phyloP scores from a whole-genome alignment of 30 jellyfish, hydroid and myxozoan genomes.

The Mastigias papua region DNA sequence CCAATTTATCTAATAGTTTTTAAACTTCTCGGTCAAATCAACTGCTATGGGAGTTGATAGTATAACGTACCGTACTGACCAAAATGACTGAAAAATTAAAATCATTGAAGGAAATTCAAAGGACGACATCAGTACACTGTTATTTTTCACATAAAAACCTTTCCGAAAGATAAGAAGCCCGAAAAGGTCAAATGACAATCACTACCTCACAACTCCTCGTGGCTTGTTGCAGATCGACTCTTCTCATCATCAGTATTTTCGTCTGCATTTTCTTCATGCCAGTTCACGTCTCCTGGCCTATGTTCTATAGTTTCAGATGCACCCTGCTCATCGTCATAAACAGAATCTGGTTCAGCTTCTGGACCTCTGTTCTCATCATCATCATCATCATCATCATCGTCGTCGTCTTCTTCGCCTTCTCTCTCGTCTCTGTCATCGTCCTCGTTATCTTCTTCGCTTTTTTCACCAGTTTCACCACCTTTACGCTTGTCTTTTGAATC shows the following conservation, averaged over 20 bases:
- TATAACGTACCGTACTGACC: no score
- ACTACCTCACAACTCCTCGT: neutral
- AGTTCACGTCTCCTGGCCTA: neutral
- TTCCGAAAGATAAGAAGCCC: no score
- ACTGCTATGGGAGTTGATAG: no score
- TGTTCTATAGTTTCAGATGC: constrained; percentile 12
- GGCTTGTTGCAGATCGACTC: neutral
- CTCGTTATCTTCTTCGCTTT: neutral
- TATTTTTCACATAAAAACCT: no score
- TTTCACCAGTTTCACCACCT: neutral
- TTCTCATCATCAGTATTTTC: neutral
- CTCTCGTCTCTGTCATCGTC: constrained; percentile 11
- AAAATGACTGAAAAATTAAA: no score
- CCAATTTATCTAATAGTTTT: no score
- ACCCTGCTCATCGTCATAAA: constrained; percentile 53
- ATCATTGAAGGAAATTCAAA: no score
- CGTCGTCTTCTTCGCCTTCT: constrained; percentile 20
- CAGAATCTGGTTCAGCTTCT: constrained; percentile 31
- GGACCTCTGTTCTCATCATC: constrained; percentile 9
- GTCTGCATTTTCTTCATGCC: neutral
- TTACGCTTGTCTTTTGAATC: neutral
- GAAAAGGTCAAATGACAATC: neutral
- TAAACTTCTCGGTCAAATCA: no score
- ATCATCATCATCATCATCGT: constrained; percentile 20
- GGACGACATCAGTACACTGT: no score